These are phyloP conservation scores for Brachionus calyciflorus DNA, from an alignment of 1,140 invertebrate species.

Conservation along the genomic window DNA sequence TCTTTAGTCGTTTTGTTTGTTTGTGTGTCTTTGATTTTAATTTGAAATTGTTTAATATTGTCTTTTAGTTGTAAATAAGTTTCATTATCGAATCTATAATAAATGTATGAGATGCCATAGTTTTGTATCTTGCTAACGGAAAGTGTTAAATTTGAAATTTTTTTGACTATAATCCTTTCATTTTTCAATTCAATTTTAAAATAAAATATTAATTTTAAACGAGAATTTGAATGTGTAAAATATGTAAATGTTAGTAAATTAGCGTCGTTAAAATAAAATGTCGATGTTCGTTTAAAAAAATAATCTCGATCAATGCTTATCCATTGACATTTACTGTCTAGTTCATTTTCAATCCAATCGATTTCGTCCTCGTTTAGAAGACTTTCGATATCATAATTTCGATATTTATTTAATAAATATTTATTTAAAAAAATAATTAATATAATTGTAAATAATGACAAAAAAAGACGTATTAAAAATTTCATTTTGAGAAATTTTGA, in stretches of 20 bases:
- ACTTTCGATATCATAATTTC: too few species aligned
- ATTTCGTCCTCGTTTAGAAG: background rate
- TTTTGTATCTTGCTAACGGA: background rate
- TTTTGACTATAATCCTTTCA: background rate
- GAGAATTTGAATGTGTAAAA: background rate
- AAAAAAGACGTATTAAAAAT: too few species aligned
- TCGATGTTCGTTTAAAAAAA: slow-evolving; percentile 23
- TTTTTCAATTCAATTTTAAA: background rate
- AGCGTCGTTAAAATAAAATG: slow-evolving; percentile 14
- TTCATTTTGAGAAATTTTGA: too few species aligned
- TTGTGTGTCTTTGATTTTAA: background rate
- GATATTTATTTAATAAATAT: too few species aligned
- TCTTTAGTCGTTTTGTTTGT: slow-evolving; percentile 18
- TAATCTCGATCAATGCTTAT: slow-evolving; percentile 16
- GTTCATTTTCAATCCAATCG: slow-evolving; percentile 7
- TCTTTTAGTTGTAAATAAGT: slow-evolving; percentile 5
- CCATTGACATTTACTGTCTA: slow-evolving; percentile 1
- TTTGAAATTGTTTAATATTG: background rate
- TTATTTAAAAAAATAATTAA: too few species aligned
- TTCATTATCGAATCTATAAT: slow-evolving; percentile 22
- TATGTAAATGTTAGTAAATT: slow-evolving; percentile 21
- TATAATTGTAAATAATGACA: too few species aligned
- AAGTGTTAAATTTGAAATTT: background rate
- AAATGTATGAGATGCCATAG: background rate
- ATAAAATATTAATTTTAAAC: background rate